Conservation (phyloP, 2,888 invertebrate genomes). For the Mycalesis mineus region DNA sequence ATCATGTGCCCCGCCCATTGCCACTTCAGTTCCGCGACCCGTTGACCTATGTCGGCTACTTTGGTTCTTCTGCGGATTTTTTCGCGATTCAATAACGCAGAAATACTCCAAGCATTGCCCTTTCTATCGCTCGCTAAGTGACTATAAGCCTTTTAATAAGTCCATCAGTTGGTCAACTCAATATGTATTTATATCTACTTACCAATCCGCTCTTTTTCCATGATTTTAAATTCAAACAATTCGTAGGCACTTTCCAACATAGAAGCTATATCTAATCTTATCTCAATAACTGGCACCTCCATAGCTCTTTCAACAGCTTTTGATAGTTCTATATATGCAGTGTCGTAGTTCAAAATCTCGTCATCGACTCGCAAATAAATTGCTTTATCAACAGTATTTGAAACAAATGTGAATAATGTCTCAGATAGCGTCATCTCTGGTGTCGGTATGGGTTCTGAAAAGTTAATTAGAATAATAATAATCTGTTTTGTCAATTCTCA, state of each 20-base stretch:
- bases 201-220: conserved; percentile 59
- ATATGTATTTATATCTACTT: conserved; percentile 1
- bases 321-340: conserved; percentile 57
- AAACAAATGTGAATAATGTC: conserved; percentile 43
- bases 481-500: background rate
- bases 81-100: too few species aligned
- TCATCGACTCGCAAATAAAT: conserved; percentile 53
- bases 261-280: conserved; percentile 52
- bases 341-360: conserved; percentile 49
- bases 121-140: too few species aligned
- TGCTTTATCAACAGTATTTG: conserved; percentile 61
- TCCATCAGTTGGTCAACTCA: too few species aligned
- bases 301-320: conserved; percentile 62
- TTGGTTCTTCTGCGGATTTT: too few species aligned
- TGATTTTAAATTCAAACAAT: conserved; percentile 52
- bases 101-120: too few species aligned
- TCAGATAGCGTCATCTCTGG: conserved; percentile 58
- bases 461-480: background rate
- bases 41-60: too few species aligned
- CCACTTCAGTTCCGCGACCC: too few species aligned
- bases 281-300: conserved; percentile 62
- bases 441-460: conserved; percentile 51
- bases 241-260: conserved; percentile 49
- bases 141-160: too few species aligned
- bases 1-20: too few species aligned